Evolutionary conservation across 2,113 vertebrate species (phyloP), one percentile per base, ranked within the genome.

Genomic region (Equus przewalskii): DNA sequence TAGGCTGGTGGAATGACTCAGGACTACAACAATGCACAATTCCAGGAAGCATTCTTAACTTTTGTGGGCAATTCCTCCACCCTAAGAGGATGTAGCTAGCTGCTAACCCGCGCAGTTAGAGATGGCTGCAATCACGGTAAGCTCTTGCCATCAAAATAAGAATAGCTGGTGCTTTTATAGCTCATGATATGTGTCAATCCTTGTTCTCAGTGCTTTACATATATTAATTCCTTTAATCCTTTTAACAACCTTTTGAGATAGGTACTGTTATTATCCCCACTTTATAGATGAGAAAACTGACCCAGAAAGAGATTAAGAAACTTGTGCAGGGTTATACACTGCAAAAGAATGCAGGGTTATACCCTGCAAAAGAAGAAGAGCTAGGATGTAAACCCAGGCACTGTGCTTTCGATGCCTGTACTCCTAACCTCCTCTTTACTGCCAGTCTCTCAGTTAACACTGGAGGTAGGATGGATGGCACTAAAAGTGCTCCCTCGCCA

Each of bases 271-370:
- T 60, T 16, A 65, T 69, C n/a, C 67, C 41, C n/a, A 56, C 83
- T 91, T 33, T 92, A 69, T 62, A 78, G 69, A 75, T 62, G 54
- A 89, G 87, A 80, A 89, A 83, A 82, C 64, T 26, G 22, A 51
- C 41, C 16, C 65, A 49, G 54, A 93, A 84, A 89, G 11, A 51
- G 62, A 56, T 62, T 16, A n/a, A 73, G 75, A 69, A 67, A 65
- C 54, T 49, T 26, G 18, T 33, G 15, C 16, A 28, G 64, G 10
- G 7, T 36, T 75, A 44, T 3, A 26, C 44, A 73, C 21, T 0
- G 0, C 41, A 26, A 72, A 60, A 80, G 28, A 41, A n/a, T 33
- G 15, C 16, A 28, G 64, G 10, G 7, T 36, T 75, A 44, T 3
- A 26, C 44, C 69, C 21, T 0, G 0, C 41, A 26, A 72, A 60